Evolutionary conservation across 2,797 vertebrate species (phyloP).

Genomic region (Malacoraja senta): DNA sequence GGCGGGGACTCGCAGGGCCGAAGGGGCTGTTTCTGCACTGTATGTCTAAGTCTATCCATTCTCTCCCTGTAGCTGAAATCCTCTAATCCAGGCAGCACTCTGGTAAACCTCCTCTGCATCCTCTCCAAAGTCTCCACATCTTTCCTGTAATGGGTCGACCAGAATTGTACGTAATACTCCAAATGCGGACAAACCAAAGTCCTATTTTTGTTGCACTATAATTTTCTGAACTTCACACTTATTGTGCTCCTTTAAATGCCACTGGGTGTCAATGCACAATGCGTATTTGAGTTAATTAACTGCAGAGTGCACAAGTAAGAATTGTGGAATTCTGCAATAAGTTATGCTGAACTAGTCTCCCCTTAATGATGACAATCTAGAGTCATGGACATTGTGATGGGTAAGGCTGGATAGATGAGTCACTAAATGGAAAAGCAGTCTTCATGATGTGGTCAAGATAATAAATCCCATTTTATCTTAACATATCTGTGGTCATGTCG

Average conservation of each 20-base stretch:
- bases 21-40: no score
- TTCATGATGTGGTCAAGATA: not conserved
- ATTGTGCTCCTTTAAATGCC: not conserved
- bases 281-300: conserved; percentile 2
- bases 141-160: no score
- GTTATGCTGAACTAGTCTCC: not conserved
- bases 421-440: not conserved
- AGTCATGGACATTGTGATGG: not conserved
- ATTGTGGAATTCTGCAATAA: not conserved
- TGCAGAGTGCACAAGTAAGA: not conserved
- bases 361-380: not conserved
- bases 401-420: not conserved
- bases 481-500: not conserved
- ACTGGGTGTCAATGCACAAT: not conserved
- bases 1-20: no score
- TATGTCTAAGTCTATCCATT: no score
- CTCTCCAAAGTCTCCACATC: no score
- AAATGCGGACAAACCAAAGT: no score
- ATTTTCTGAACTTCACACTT: not conserved
- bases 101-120: no score
- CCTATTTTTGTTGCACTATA: not conserved
- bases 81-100: no score
- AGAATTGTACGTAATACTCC: no score
- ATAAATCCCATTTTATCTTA: not conserved
- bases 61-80: no score